These are phyloP conservation scores for Protophormia terraenovae DNA, from an alignment of 2,888 invertebrate genomes.

Conservation along the genomic window DNA sequence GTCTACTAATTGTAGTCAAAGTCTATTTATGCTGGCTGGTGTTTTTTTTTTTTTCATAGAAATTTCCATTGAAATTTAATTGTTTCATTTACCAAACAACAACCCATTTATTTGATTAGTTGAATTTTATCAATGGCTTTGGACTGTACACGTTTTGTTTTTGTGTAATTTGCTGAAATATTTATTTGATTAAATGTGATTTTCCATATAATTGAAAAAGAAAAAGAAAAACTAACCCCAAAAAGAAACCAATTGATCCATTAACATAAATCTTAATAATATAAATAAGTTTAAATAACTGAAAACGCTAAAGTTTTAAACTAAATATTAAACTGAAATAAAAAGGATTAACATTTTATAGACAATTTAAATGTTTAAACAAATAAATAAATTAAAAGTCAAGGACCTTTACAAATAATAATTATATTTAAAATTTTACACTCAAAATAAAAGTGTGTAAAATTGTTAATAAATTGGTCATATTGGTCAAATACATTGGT, in stretches of 20 bases:
- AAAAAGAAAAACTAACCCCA: neutral
- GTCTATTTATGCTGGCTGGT: too few relatives aligned
- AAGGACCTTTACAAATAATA: too few relatives aligned
- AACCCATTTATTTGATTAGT: conserved; percentile 48
- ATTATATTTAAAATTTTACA: too few relatives aligned
- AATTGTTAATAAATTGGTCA: too few relatives aligned
- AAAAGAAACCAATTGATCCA: neutral
- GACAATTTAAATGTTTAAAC: too few relatives aligned
- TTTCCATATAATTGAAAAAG: neutral
- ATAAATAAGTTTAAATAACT: neutral
- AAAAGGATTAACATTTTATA: too few relatives aligned
- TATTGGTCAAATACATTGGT: too few relatives aligned
- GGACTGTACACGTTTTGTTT: neutral
- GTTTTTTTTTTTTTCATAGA: conserved; percentile 3
- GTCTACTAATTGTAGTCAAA: conserved; percentile 26
- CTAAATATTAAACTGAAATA: too few relatives aligned
- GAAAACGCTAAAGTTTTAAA: neutral
- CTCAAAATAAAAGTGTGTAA: too few relatives aligned
- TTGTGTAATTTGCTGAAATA: neutral
- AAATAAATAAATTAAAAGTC: neutral
- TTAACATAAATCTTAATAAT: neutral
- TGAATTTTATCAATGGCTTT: conserved; percentile 2
- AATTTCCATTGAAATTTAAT: neutral
- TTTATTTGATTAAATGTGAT: neutral
- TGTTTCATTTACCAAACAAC: conserved; percentile 13